Evolutionary conservation across 2,888 invertebrate species (phyloP).

Genomic region (Lithosia quadra): DNA sequence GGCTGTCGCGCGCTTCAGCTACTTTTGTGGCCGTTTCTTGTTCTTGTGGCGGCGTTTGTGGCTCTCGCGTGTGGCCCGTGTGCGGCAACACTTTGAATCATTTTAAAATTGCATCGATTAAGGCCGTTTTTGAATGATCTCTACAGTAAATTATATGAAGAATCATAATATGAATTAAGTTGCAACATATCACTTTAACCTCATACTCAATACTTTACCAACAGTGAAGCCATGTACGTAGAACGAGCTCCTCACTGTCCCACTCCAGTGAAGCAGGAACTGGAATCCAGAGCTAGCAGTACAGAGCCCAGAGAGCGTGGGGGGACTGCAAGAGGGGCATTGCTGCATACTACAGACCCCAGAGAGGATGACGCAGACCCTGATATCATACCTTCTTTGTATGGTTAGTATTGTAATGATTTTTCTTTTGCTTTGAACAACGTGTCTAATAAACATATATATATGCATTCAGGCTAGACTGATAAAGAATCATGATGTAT

Average conservation of each 20-base stretch:
- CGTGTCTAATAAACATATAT: no score
- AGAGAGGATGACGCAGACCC: conserved; percentile 92
- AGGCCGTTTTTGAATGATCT: no score
- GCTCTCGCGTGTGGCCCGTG: no score
- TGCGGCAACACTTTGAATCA: no score
- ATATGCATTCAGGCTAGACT: no score
- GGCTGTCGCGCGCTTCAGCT: no score
- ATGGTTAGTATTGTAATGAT: conserved; percentile 87
- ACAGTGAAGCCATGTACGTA: conserved; percentile 80
- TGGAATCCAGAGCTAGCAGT: conserved; percentile 86
- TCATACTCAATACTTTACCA: neutral
- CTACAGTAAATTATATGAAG: no score
- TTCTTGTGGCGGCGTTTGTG: no score
- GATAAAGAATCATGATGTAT: no score
- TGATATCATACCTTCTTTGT: conserved; percentile 95
- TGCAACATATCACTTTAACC: neutral
- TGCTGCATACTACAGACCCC: conserved; percentile 73
- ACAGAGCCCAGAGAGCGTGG: conserved; percentile 74
- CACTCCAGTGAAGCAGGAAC: conserved; percentile 80
- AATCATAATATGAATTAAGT: no score
- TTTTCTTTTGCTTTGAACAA: neutral
- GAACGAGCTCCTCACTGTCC: conserved; percentile 76
- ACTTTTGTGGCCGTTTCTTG: no score
- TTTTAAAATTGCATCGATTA: no score
- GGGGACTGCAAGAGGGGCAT: conserved; percentile 75